Base-by-base conservation (phyloP, 2,113 vertebrate species). In the Barbus barbus region DNA sequence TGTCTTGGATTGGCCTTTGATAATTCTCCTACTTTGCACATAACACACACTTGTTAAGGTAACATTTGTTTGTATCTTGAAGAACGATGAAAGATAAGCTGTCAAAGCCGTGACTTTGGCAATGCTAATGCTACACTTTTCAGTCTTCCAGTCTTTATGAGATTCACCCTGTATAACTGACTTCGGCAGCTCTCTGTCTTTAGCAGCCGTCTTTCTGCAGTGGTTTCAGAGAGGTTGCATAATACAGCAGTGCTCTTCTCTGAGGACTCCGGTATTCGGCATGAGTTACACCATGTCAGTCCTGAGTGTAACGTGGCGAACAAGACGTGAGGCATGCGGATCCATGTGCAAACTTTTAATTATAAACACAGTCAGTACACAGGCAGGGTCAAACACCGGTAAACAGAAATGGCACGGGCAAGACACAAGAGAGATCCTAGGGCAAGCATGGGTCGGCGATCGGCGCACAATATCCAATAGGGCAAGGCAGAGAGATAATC, bases 221-320 rank as follows among this genome's bases (percentile, higher is more conserved):
- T 41, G n/a, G 69, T 72, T 72, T 72, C 24, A 74, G n/a, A 46
- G n/a, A 44, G 7, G n/a, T 74, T 74, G 71, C 71, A 18, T 74
- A 74, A 74, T 48, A 31, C 61, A 65, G 22, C 71, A n/a, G 1
- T 6, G 33, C 22, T 71, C 14, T 16, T 67, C 63, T 67, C n/a
- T n/a, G n/a, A n/a, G n/a, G n/a, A n/a, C n/a, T n/a, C 41, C 41
- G 4, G 71, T 48, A 24, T 48, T 48, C 18, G 38, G n/a, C 71
- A 38, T n/a, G 33, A 71, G 71, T 73, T 14, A 73, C 12, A 9
- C 71, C 38, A n/a, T 69, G 71, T 44, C 41, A 46, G 9, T 26
- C 14, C 63, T 1, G 63, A 33, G 63, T 4, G 0, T n/a, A n/a
- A n/a, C n/a, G n/a, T n/a, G n/a, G n/a, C n/a, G n/a, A n/a, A n/a